Evolutionary conservation across 2,113 vertebrate genomes (phyloP).

Genomic region (Suncus etruscus): DNA sequence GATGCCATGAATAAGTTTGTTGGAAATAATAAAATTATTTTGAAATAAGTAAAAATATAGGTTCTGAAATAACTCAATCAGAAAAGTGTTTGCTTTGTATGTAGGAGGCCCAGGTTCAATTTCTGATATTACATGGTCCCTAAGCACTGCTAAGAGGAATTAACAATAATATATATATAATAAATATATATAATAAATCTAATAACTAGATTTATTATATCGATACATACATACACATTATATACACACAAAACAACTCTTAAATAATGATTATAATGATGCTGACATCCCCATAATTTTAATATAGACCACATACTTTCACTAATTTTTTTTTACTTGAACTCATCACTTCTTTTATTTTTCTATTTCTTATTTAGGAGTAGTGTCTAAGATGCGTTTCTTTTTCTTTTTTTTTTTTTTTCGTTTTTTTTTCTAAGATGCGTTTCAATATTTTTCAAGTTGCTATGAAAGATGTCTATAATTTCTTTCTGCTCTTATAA

Average conservation of each 20-base stretch:
- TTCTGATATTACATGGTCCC: no score
- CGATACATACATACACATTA: background rate
- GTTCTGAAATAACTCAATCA: no score
- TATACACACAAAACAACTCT: background rate
- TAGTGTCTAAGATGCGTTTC: slow-evolving; percentile 56
- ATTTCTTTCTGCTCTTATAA: slow-evolving; percentile 78
- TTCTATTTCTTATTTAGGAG: slow-evolving; percentile 50
- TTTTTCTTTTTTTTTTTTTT: no score
- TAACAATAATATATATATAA: background rate
- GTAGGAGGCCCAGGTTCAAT: no score
- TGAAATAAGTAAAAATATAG: no score
- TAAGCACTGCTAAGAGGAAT: no score
- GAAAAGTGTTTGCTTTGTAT: no score
- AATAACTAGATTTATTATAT: background rate
- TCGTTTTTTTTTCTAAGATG: no score
- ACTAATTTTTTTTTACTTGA: slow-evolving; percentile 35
- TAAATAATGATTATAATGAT: background rate
- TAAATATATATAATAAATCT: no score
- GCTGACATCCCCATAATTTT: slow-evolving; percentile 54
- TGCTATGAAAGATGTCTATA: slow-evolving; percentile 71
- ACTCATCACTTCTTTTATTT: background rate
- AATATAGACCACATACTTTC: slow-evolving; percentile 10
- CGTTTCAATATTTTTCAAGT: slow-evolving; percentile 69
- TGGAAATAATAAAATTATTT: no score
- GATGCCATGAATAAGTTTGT: no score